phyloP scores from a whole-genome alignment of 2,797 vertebrate species.

The Esox lucius region DNA sequence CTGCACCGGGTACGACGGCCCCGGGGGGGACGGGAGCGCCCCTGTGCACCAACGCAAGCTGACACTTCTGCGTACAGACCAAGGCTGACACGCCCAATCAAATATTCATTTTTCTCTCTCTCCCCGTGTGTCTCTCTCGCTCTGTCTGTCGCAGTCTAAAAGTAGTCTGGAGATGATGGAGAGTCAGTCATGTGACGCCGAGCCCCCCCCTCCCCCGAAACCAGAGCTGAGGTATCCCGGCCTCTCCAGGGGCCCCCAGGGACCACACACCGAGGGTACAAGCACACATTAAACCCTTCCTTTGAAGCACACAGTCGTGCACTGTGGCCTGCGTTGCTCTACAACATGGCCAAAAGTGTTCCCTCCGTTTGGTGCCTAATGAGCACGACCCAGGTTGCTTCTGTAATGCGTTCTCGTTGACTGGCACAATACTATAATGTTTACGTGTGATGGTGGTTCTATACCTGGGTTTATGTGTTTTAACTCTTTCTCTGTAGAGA shows the following conservation, averaged over 20 bases:
- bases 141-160: conserved; percentile 79
- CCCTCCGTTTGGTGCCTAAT: neutral
- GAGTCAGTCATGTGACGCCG: conserved; percentile 94
- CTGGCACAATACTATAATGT: neutral
- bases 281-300: too few species aligned
- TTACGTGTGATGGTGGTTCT: neutral
- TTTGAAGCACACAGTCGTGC: neutral
- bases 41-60: neutral
- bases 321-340: neutral
- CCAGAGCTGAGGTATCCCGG: conserved; percentile 87
- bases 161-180: conserved; percentile 96
- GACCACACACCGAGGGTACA: conserved; percentile 70
- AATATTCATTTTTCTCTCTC: neutral
- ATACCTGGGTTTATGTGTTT: neutral
- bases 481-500: conserved; percentile 67
- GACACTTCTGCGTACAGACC: neutral
- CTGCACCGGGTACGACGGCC: conserved; percentile 75
- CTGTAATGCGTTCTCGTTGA: neutral
- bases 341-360: neutral
- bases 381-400: neutral
- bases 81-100: too few species aligned
- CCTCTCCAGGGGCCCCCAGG: conserved; percentile 61
- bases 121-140: neutral
- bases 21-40: neutral
- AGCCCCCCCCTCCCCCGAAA: conserved; percentile 94